Percentiles rank a stretch among this genome's conserved stretches.
Conservation (phyloP, 2,113 vertebrate species). For the Nothocercus julius region DNA sequence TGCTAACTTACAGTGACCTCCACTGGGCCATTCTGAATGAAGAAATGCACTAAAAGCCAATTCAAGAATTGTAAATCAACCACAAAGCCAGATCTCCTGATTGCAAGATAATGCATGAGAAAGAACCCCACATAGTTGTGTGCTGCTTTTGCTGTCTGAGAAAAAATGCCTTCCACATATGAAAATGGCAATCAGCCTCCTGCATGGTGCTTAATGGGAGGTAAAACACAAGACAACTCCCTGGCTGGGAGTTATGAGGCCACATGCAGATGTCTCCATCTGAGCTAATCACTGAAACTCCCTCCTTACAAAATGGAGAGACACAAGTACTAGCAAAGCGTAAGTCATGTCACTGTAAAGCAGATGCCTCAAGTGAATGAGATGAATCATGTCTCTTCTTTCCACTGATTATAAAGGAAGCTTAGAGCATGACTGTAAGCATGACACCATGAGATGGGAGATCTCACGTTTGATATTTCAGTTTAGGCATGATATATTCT, state of each 20-base stretch:
- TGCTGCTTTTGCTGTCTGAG: constrained; percentile 21
- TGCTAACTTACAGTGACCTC: constrained; percentile 20
- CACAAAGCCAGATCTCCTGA: constrained; percentile 27
- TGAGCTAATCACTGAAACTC: constrained; percentile 68
- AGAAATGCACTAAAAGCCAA: constrained; percentile 30
- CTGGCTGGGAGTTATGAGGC: constrained; percentile 53
- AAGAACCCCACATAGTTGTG: constrained; percentile 8
- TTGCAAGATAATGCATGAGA: constrained; percentile 31
- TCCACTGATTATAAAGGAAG: not conserved
- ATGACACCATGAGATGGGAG: not conserved
- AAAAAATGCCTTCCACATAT: constrained; percentile 40
- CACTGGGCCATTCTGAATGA: constrained; percentile 14
- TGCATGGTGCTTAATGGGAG: constrained; percentile 67
- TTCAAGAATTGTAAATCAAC: constrained; percentile 47
- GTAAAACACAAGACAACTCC: constrained; percentile 61
- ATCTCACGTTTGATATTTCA: not conserved
- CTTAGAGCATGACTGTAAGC: not conserved
- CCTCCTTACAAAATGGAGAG: constrained; percentile 38
- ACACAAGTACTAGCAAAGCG: constrained; percentile 19
- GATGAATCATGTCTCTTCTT: not conserved
- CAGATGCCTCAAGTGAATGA: constrained; percentile 16
- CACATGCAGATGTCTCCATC: constrained; percentile 61
- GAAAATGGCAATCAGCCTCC: constrained; percentile 67
- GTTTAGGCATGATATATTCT: not conserved
- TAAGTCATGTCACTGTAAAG: constrained; percentile 18